Base-by-base conservation (phyloP, 2,888 invertebrate species). In the Oxystoma pomonae region DNA sequence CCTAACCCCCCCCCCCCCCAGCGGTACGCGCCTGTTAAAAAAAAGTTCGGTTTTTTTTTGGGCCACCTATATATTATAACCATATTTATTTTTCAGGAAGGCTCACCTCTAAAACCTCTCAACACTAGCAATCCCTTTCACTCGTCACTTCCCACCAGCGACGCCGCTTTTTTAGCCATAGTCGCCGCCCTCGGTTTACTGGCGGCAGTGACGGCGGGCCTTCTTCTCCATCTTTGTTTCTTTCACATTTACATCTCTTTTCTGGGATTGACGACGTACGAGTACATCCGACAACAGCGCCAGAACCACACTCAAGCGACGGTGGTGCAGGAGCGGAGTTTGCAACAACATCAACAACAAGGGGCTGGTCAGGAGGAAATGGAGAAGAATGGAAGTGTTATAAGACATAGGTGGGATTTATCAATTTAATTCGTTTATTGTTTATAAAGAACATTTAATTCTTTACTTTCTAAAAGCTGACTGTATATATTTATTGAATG, bases 241-340 rank as follows among this genome's bases (percentile, higher is more conserved):
- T 95, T 95, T 78, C 94, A 95, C 80, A 86, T 92, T 65, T 94
- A 94, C 80, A 92, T 95, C 75, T 89, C 90, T 1, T 86, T 89
- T 70, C 81, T 93, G 72, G 94, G 94, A 1, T 83, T 94, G 55
- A 94, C 95, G 18, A 96, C 95, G 0, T 96, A 94, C 81, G 95
- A 95, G 76, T 95, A 94, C 79, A 91, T 95, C 61, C 81, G 87
- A 1, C 80, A 80, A 66, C 80, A 81, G 68, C 81, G 85, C 1
- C 83, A 83, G 71, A 78, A 75, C 65, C 77, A 75, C 63, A 70
- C 73, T 50, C 72, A 74, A 53, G 62, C 67, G 20, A 65, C 68
- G 7, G 55, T 65, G n/a, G 63, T 61, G 60, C 69, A 62, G 16
- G 56, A 20, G n/a, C 2, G 62, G 1, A 59, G 63, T 20, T 61